Base-by-base conservation (phyloP, 1,140 invertebrate genomes). In the Pomacea maculata region DNA sequence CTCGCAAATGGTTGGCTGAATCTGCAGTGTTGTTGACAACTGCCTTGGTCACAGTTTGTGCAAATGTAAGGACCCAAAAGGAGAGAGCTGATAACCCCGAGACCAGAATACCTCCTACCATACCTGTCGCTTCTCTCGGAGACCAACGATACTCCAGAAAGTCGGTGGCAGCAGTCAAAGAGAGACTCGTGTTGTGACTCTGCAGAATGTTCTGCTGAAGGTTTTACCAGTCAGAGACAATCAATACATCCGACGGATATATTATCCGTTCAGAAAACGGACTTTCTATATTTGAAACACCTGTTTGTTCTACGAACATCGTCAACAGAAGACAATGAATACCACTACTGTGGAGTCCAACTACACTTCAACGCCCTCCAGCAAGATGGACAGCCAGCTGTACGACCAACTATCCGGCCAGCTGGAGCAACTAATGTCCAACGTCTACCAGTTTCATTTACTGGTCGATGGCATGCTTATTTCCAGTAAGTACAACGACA, bases 371-470 rank as follows among this genome's bases (percentile, higher is more conserved):
- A 6, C 34, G 34, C 34, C 34, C 34, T 45, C 34, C 34, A 6
- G 34, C 34, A 1, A 45, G 34, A 45, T 45, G 34, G 34, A 45
- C 3, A 45, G 34, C 2, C 34, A 64, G 74, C 64, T 57, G 65
- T 45, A n/a, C 7, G 21, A 45, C 45, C 25, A 25, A 0, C 25
- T 25, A 25, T 25, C 25, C 25, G 25, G 25, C 25, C 25, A 81
- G 11, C 12, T 80, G 64, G n/a, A 78, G 3, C 9, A 75, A 12
- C 64, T 86, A 1, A 70, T 73, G 45, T 19, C 57, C 6, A 85
- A 85, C 45, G 71, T 83, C 80, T 83, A 85, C 67, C 77, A 85
- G 29, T 84, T 84, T 75, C 85, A 84, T 55, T 63, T 87, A 6
- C 68, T 85, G 21, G 70, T 84, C 15, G 85, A 84, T 80, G 85